A percentile compares a stretch with the other conserved stretches of the same genome.
Conservation (phyloP, 2,888 invertebrate genomes). For the Pandemis corylana region DNA sequence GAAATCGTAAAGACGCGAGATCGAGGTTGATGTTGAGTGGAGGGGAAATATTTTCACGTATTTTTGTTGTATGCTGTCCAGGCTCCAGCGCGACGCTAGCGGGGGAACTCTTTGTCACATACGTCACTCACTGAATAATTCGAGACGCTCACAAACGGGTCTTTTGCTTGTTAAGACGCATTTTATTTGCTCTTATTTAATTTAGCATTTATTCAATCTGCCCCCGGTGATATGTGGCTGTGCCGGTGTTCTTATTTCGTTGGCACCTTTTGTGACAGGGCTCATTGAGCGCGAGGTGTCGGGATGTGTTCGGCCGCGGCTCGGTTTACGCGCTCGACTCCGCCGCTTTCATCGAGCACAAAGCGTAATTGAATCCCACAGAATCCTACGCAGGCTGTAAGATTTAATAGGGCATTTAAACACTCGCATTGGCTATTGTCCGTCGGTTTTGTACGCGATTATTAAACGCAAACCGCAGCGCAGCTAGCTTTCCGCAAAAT, state of each 20-base stretch:
- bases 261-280: conserved; percentile 83
- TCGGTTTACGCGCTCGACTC: conserved; percentile 80
- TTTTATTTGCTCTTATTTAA: conserved; percentile 85
- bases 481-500: conserved; percentile 75
- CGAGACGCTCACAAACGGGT: conserved; percentile 55
- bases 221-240: conserved; percentile 74
- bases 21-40: conserved; percentile 14
- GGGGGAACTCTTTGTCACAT: conserved; percentile 62
- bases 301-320: conserved; percentile 81
- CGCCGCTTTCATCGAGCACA: conserved; percentile 82
- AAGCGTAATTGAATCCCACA: conserved; percentile 85
- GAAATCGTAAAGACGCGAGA: conserved; percentile 23
- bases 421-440: conserved; percentile 84
- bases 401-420: conserved; percentile 85
- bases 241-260: conserved; percentile 73
- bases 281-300: conserved; percentile 83
- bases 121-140: conserved; percentile 75
- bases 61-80: conserved; percentile 3
- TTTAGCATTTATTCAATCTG: conserved; percentile 85
- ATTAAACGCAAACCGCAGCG: conserved; percentile 78
- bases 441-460: conserved; percentile 81
- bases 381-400: conserved; percentile 83
- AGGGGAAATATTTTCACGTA: conserved; percentile 11
- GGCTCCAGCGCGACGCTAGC: conserved; percentile 16
- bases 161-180: conserved; percentile 76